Conservation (phyloP, 2,888 invertebrate genomes). For the Ommatoiulus sabulosus region DNA sequence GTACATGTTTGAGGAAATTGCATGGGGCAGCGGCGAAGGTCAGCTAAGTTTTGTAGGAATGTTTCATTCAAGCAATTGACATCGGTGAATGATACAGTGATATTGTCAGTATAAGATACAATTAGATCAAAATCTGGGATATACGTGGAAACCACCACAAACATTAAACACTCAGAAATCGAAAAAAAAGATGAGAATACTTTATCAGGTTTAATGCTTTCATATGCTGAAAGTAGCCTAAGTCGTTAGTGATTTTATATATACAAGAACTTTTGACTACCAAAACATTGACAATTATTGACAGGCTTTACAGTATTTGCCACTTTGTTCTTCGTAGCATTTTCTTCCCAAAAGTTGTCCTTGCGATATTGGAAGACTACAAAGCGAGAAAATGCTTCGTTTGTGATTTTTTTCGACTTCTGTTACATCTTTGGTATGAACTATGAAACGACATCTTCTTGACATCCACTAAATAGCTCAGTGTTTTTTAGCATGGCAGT, state of each 20-base stretch:
- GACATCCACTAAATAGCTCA: background rate
- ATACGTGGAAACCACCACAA: background rate
- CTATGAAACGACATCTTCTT: background rate
- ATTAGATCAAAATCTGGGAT: background rate
- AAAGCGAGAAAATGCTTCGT: slow-evolving; percentile 6
- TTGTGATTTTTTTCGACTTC: background rate
- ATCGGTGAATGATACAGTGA: background rate
- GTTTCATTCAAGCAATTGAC: background rate
- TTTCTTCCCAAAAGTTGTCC: slow-evolving; percentile 6
- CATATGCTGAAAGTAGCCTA: background rate
- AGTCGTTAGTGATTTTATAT: background rate
- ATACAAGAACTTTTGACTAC: background rate
- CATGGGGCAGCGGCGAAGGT: background rate
- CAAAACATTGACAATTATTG: slow-evolving; percentile 16
- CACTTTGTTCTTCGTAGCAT: background rate
- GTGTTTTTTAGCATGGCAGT: slow-evolving; percentile 14
- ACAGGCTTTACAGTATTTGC: background rate
- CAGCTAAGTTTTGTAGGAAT: background rate
- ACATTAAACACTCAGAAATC: background rate
- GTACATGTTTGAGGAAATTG: background rate
- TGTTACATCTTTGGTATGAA: background rate
- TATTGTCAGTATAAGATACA: background rate
- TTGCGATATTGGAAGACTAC: slow-evolving; percentile 42
- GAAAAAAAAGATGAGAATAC: background rate
- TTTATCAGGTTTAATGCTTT: slow-evolving; percentile 20